Evolutionary conservation across 2,888 invertebrate species (phyloP).

Genomic region (Pterostichus niger): DNA sequence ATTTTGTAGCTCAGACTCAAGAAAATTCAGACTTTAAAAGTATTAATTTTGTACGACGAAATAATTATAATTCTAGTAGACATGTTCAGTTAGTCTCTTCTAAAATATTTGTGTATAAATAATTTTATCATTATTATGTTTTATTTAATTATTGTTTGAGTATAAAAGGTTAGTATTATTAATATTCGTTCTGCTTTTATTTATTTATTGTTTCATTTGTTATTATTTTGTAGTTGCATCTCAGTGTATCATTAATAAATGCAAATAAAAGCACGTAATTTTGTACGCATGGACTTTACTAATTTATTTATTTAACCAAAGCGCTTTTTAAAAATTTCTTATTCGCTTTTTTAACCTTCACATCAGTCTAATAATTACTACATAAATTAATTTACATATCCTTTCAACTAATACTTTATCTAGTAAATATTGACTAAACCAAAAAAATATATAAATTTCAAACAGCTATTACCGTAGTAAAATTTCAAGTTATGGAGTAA

Average conservation of each 20-base stretch:
- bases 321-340: slow-evolving; percentile 10
- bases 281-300: slow-evolving; percentile 43
- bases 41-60: slow-evolving; percentile 51
- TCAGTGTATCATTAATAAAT: slow-evolving; percentile 35
- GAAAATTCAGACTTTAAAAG: slow-evolving; percentile 33
- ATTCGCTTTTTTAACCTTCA: slow-evolving; percentile 4
- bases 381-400: not conserved
- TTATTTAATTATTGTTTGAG: slow-evolving; percentile 51
- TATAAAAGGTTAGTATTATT: slow-evolving; percentile 60
- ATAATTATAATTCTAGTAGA: slow-evolving; percentile 44
- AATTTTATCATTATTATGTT: slow-evolving; percentile 50
- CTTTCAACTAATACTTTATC: not conserved
- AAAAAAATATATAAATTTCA: not conserved
- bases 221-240: slow-evolving; percentile 44
- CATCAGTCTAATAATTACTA: slow-evolving; percentile 9
- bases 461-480: not conserved
- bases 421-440: not conserved
- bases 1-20: slow-evolving; percentile 10
- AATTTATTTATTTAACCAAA: slow-evolving; percentile 38
- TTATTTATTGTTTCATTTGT: slow-evolving; percentile 4
- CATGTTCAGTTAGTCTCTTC: slow-evolving; percentile 55
- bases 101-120: slow-evolving; percentile 65
- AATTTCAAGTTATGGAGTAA: slow-evolving; percentile 2
- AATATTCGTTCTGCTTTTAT: slow-evolving; percentile 47
- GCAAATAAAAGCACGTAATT: slow-evolving; percentile 45